phyloP scores from a whole-genome alignment of 2,113 vertebrate genomes.

The Tetraodon nigroviridis region DNA sequence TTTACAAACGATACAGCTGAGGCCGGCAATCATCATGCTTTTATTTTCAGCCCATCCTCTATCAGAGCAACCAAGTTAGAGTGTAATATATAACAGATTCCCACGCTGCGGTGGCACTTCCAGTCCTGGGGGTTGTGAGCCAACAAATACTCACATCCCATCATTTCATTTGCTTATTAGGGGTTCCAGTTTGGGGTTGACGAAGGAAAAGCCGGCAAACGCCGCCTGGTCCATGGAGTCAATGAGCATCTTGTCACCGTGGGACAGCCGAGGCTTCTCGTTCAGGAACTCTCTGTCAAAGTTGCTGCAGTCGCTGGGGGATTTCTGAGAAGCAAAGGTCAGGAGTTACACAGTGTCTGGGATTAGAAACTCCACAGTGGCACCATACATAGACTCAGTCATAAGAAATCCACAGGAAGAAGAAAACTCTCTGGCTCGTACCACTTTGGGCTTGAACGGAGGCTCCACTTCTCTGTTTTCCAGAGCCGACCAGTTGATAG shows the following conservation, averaged over 20 bases:
- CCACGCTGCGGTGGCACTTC: no score
- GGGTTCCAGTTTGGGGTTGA: slow-evolving; percentile 86
- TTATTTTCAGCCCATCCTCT: slow-evolving; percentile 7
- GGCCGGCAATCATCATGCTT: slow-evolving; percentile 7
- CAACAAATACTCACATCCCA: not conserved
- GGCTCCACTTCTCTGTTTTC: slow-evolving; percentile 84
- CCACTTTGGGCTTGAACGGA: slow-evolving; percentile 96
- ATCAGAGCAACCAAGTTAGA: slow-evolving; percentile 12
- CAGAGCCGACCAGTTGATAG: slow-evolving; percentile 84
- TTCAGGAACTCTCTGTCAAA: slow-evolving; percentile 95
- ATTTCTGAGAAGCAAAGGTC: slow-evolving; percentile 77
- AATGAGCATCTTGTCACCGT: slow-evolving; percentile 89
- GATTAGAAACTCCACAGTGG: not conserved
- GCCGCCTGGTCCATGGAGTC: slow-evolving; percentile 94
- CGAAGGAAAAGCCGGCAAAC: slow-evolving; percentile 90
- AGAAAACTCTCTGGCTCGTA: slow-evolving; percentile 54
- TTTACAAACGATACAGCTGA: no score
- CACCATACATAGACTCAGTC: not conserved
- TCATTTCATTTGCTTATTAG: slow-evolving; percentile 76
- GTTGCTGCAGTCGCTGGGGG: slow-evolving; percentile 88
- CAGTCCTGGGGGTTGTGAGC: no score
- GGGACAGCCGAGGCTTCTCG: slow-evolving; percentile 89
- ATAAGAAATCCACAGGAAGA: not conserved
- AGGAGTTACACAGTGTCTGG: slow-evolving; percentile 17
- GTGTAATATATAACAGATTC: slow-evolving; percentile 8